Base-by-base conservation (phyloP, 2,113 vertebrate genomes). In the Pampusana beccarii region DNA sequence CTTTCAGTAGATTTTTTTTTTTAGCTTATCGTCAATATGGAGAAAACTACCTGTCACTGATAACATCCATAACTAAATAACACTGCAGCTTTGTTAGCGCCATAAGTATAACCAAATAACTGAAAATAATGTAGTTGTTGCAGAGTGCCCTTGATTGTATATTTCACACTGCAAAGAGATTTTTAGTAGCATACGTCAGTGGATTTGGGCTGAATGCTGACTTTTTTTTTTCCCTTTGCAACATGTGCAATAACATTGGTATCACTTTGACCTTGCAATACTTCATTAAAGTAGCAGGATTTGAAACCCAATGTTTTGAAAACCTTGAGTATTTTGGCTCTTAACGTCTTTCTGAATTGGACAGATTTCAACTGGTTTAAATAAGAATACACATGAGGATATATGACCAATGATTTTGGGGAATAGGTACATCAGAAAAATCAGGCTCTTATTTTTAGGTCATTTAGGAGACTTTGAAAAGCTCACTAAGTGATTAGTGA, bases 11-110 rank as follows among this genome's bases (percentile, higher is more conserved):
- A 58, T 44, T 44, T 44, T 14, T 25, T 31, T 14, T 53, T 60
- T 71, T 44, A 34, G 16, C 28, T 44, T 58, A 21, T 40, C 2
- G 1, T 72, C 29, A 38, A 8, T 62, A 5, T 0, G 0, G 16
- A 69, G 40, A 15, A 67, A 73, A n/a, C 23, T 65, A 58, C 14
- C 25, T 34, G 17, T 19, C 48, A 51, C 15, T 36, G 54, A 34
- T 44, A 73, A 61, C 67, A 74, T 36, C 10, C 11, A 3, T 69
- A 79, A 42, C 8, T 73, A 60, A 61, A 66, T 48, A 19, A 50
- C 3, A 3, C 9, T 38, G 36, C n/a, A 11, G 8, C 6, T 58
- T 71, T 65, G 34, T 71, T 44, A 65, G 29, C 58, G 44, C 16
- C 25, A 9, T 25, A 67, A 60, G 15, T 26, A 42, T 60, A 54